phyloP scores from a whole-genome alignment of 2,888 invertebrate species.

The Callinectes sapidus region DNA sequence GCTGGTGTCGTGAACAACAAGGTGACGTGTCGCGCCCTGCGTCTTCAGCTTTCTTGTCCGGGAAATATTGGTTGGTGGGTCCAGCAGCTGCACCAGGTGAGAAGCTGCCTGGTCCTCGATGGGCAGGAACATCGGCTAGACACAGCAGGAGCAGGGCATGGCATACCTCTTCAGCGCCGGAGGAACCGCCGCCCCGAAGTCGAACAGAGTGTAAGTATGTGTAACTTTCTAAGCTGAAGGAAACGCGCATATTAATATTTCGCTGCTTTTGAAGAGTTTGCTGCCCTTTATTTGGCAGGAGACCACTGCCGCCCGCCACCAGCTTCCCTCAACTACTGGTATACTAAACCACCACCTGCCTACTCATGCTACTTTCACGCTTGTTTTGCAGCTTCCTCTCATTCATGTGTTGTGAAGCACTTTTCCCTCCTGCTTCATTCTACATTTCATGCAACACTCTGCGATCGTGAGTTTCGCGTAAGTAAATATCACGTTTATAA shows the following conservation, averaged over 20 bases:
- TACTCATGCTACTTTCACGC: not conserved
- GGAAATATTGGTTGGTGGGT: not conserved
- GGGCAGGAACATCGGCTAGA: slow-evolving; percentile 34
- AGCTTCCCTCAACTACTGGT: not conserved
- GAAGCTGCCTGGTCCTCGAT: not conserved
- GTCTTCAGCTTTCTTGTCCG: slow-evolving; percentile 20
- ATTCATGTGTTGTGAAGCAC: not conserved
- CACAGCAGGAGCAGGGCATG: slow-evolving; percentile 35
- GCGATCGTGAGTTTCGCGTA: not conserved
- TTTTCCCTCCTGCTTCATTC: not conserved
- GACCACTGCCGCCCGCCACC: not conserved
- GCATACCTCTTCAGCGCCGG: slow-evolving; percentile 53
- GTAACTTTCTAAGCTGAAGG: not conserved
- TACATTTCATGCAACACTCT: not conserved
- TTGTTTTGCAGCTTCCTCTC: not conserved
- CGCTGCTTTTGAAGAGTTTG: not conserved
- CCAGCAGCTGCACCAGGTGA: not conserved
- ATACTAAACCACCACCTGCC: not conserved
- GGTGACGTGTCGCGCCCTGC: not conserved
- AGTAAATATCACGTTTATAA: not conserved
- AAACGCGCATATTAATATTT: slow-evolving; percentile 12
- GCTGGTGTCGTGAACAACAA: not conserved
- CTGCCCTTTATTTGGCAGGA: not conserved
- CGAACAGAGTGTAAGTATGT: not conserved
- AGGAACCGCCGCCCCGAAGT: slow-evolving; percentile 35